Percentiles rank a stretch among this genome's conserved stretches.
These are phyloP conservation scores for Villa cingulata DNA, from an alignment of 2,888 invertebrate species.

Conservation along the genomic window DNA sequence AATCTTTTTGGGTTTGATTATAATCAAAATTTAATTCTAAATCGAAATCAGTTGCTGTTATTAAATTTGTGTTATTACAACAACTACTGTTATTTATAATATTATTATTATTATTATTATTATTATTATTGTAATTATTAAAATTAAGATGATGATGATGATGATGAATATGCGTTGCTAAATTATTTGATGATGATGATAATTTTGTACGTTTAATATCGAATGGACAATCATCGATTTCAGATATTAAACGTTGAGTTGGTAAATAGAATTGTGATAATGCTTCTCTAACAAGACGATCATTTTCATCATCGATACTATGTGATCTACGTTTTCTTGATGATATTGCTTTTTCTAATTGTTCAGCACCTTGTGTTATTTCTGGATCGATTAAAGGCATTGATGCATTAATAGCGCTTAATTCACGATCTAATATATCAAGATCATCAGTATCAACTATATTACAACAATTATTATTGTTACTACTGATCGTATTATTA, in stretches of 20 bases:
- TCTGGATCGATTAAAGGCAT: slow-evolving; percentile 37
- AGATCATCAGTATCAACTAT: slow-evolving; percentile 35
- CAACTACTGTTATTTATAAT: slow-evolving; percentile 3
- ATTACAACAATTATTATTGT: too few relatives aligned
- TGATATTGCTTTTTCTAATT: slow-evolving; percentile 33
- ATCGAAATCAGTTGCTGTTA: slow-evolving; percentile 16
- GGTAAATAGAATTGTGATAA: slow-evolving; percentile 59
- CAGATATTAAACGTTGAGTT: slow-evolving; percentile 51
- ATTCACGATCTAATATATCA: slow-evolving; percentile 36
- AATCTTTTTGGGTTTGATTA: slow-evolving; percentile 36
- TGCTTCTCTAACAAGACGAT: slow-evolving; percentile 53
- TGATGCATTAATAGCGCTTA: slow-evolving; percentile 36
- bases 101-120: not conserved
- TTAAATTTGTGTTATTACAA: not conserved
- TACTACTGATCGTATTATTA: too few relatives aligned
- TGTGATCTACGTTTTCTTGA: slow-evolving; percentile 34
- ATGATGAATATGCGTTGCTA: too few relatives aligned
- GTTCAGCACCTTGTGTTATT: slow-evolving; percentile 36
- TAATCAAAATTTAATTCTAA: slow-evolving; percentile 31
- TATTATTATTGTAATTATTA: not conserved
- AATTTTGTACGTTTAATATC: slow-evolving; percentile 21
- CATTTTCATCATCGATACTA: slow-evolving; percentile 45
- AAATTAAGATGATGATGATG: too few relatives aligned
- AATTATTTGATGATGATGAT: not conserved
- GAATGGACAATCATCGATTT: slow-evolving; percentile 47